Base-by-base conservation (phyloP, 2,113 vertebrate species). In the Atlantisia rogersi region DNA sequence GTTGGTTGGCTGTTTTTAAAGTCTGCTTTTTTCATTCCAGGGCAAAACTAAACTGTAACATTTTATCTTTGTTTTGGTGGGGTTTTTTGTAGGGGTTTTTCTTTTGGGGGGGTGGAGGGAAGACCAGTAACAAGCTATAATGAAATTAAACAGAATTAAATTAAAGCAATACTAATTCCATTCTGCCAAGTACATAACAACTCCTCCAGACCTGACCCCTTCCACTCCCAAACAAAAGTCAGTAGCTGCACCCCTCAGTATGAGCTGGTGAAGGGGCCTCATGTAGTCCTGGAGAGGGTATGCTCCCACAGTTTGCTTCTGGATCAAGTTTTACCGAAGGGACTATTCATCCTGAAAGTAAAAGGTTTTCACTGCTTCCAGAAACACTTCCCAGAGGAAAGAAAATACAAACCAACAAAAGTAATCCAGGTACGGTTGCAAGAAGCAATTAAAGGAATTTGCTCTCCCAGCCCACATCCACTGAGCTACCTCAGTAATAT, bases 31-130 rank as follows among this genome's bases (percentile, higher is more conserved):
- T 67, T 78, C 18, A 44, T 86, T 86, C 22, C 10, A 16, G 16
- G 2, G 9, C 73, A 29, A 26, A 73, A 71, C 11, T 83, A 42
- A 40, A 92, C 31, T 48, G 11, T 52, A 67, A 37, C 12, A 52
- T 50, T 24, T 11, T 50, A 46, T 46, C 7, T 50, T 50, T 50
- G 48, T 24, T 50, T 24, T 50, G 48, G 48, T 39, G 39, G 39
- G 39, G 39, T 39, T 39, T 39, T 39, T 39, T 39, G 35, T 35
- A 35, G 22, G 21, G 21, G 48, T 11, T 10, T 22, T 50, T 50
- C 24, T 50, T 24, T 50, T 21, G 11, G 48, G 48, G 21, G 48
- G 3, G 4, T 1, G 4, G 1, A 21, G 4, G 1, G 25, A n/a
- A 78, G 7, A 79, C 20, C 60, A 80, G 28, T 32, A 80, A 69